Percentiles rank a stretch among this genome's conserved stretches.
Evolutionary conservation across 2,888 invertebrate genomes (phyloP).

Genomic region (Cephalotes varians): DNA sequence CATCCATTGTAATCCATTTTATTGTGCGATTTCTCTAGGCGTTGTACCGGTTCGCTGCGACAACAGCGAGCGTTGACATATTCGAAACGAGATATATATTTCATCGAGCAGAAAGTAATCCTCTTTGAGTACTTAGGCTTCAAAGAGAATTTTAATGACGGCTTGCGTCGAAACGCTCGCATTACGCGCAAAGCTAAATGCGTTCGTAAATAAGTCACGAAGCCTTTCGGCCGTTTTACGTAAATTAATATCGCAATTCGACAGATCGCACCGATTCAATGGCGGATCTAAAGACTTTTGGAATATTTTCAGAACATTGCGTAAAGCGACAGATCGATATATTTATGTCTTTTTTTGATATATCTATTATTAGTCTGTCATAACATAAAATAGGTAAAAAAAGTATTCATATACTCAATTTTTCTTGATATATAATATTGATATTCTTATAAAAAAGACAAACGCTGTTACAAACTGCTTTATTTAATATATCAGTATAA

Average conservation of each 20-base stretch:
- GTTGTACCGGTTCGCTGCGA: too few relatives aligned
- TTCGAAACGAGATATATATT: constrained; percentile 42
- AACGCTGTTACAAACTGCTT: neutral
- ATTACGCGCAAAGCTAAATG: constrained; percentile 34
- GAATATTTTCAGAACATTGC: neutral
- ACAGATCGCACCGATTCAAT: neutral
- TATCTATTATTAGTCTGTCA: neutral
- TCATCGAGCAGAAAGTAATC: constrained; percentile 46
- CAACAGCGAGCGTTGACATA: constrained; percentile 25
- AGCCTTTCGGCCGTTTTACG: constrained; percentile 11
- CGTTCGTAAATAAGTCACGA: constrained; percentile 36
- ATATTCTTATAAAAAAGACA: neutral
- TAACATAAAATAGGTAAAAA: neutral
- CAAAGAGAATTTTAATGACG: constrained; percentile 49
- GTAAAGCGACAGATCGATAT: neutral
- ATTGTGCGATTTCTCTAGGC: neutral
- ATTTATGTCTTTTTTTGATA: neutral
- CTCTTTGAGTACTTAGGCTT: constrained; percentile 35
- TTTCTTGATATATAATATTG: neutral
- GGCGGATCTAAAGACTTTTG: neutral
- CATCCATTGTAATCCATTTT: neutral
- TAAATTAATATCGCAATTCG: constrained; percentile 29
- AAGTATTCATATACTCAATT: neutral
- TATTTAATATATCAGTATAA: neutral
- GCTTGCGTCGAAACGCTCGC: constrained; percentile 26